These are phyloP conservation scores for Glaucopsyche alexis DNA, from an alignment of 2,888 invertebrate genomes.

Conservation along the genomic window DNA sequence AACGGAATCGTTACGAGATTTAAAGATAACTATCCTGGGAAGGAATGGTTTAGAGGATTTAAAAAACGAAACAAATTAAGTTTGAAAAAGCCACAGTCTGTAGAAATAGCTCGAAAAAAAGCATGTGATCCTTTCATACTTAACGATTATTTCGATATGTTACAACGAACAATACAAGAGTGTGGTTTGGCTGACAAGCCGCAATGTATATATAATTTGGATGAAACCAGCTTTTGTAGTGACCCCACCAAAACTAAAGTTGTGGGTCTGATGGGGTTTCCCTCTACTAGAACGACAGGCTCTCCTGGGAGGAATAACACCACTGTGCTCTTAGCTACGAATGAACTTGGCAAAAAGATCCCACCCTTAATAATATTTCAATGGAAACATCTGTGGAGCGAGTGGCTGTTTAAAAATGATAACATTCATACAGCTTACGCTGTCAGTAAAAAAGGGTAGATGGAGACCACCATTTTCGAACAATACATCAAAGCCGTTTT, in stretches of 20 bases:
- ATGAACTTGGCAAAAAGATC: conserved; percentile 42
- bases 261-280: conserved; percentile 39
- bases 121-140: conserved; percentile 37
- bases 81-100: conserved; percentile 39
- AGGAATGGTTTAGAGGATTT: conserved; percentile 28
- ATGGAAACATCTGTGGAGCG: conserved; percentile 45
- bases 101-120: conserved; percentile 37
- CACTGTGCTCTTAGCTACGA: conserved; percentile 40
- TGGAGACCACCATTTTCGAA: conserved; percentile 46
- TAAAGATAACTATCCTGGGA: conserved; percentile 33
- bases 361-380: conserved; percentile 43
- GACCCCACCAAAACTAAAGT: conserved; percentile 41
- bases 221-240: conserved; percentile 41
- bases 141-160: conserved; percentile 36
- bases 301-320: conserved; percentile 42
- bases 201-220: conserved; percentile 38
- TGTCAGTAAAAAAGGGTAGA: conserved; percentile 48
- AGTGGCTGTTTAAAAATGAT: conserved; percentile 42
- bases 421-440: conserved; percentile 43
- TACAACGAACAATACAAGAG: conserved; percentile 34
- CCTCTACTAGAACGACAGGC: conserved; percentile 39
- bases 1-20: conserved; percentile 27
- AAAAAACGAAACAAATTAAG: conserved; percentile 26
- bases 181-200: conserved; percentile 35
- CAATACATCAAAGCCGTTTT: conserved; percentile 39